Conservation (phyloP, 2,888 invertebrate genomes). For the Podotricha telesiphe region DNA sequence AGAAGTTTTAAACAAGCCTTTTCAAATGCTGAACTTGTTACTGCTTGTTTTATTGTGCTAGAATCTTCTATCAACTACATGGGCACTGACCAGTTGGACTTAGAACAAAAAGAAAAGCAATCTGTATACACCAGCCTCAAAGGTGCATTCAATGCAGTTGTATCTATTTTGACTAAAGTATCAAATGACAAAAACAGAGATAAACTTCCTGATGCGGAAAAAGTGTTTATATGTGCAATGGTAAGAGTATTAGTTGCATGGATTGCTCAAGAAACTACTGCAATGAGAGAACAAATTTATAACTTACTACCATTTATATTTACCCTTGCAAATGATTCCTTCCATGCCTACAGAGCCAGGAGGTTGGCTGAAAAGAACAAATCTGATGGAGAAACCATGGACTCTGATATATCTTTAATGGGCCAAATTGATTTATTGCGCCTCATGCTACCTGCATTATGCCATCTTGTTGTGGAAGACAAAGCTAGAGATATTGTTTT, state of each 20-base stretch:
- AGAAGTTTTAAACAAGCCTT: constrained; percentile 91
- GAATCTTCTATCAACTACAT: constrained; percentile 92
- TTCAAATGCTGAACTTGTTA: constrained; percentile 90
- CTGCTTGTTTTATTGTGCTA: constrained; percentile 91
- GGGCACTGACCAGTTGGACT: constrained; percentile 90
- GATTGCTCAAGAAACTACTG: constrained; percentile 95
- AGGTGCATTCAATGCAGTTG: constrained; percentile 93
- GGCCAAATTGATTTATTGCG: constrained; percentile 89
- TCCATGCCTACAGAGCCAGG: constrained; percentile 88
- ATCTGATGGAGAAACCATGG: constrained; percentile 81
- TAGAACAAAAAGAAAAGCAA: constrained; percentile 95
- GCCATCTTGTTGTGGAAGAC: constrained; percentile 96
- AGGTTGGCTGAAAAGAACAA: constrained; percentile 87
- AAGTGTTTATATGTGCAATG: constrained; percentile 92
- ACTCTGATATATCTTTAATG: constrained; percentile 70
- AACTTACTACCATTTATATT: constrained; percentile 92
- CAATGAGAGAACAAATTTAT: constrained; percentile 92
- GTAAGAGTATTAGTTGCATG: constrained; percentile 93
- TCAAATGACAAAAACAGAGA: constrained; percentile 90
- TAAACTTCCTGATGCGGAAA: constrained; percentile 86
- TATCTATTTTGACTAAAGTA: constrained; percentile 88
- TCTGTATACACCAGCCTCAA: constrained; percentile 95
- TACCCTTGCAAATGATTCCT: constrained; percentile 91
- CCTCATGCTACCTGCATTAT: constrained; percentile 93
- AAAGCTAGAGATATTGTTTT: constrained; percentile 91